Evolutionary conservation across 2,797 vertebrate genomes (phyloP).

Genomic region (Rhynchotus rufescens): DNA sequence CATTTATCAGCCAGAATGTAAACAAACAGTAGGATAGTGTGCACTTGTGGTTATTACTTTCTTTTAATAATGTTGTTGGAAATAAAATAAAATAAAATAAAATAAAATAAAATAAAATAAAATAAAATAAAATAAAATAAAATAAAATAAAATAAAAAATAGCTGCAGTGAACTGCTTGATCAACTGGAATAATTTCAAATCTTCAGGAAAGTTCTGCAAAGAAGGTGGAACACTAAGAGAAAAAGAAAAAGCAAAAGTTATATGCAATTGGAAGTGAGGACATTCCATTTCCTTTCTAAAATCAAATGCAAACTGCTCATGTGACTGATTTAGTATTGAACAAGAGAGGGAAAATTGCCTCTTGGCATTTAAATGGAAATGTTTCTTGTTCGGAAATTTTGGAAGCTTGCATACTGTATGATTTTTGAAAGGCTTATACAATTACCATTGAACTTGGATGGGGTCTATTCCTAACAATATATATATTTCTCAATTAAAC

Average conservation of each 20-base stretch:
- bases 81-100: not conserved
- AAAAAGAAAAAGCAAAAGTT: constrained; percentile 58
- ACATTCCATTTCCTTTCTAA: constrained; percentile 72
- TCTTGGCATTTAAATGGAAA: constrained; percentile 69
- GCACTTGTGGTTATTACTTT: not conserved
- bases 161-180: not conserved
- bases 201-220: not conserved
- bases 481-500: constrained; percentile 75
- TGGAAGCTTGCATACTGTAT: constrained; percentile 71
- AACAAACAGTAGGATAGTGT: not conserved
- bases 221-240: not conserved
- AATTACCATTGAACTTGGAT: constrained; percentile 66
- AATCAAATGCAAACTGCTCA: constrained; percentile 62
- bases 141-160: not conserved
- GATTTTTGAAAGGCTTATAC: constrained; percentile 69
- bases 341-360: constrained; percentile 52
- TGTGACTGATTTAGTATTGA: constrained; percentile 60
- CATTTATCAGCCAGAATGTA: constrained; percentile 33
- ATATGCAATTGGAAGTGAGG: constrained; percentile 57
- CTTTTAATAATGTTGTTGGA: not conserved
- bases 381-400: constrained; percentile 66
- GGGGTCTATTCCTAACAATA: constrained; percentile 64
- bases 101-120: not conserved
- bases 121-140: not conserved
- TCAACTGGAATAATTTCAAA: not conserved